A percentile compares a stretch with the other conserved stretches of the same genome.
Conservation (phyloP, 2,888 invertebrate genomes). For the Heliothis peltigera region DNA sequence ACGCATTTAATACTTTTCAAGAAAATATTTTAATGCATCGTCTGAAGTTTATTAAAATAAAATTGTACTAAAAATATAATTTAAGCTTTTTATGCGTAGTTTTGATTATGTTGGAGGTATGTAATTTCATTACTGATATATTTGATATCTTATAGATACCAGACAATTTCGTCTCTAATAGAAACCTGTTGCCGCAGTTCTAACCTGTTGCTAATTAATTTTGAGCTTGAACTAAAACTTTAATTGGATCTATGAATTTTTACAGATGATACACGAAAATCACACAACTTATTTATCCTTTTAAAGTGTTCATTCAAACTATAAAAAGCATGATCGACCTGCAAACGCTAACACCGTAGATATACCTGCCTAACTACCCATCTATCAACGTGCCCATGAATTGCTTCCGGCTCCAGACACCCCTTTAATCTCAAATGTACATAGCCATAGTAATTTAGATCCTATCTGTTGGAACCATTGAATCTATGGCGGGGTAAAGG, state of each 20-base stretch:
- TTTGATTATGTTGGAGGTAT: conserved; percentile 1
- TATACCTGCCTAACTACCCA: conserved; percentile 40
- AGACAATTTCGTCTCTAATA: not conserved
- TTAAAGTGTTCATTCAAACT: conserved; percentile 1
- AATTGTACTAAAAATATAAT: conserved; percentile 5
- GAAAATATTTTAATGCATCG: conserved; percentile 51
- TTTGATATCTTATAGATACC: conserved; percentile 29
- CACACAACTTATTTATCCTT: not conserved
- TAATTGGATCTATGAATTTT: not conserved
- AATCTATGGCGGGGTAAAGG: conserved; percentile 77
- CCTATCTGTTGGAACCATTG: conserved; percentile 83
- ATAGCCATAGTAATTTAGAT: conserved; percentile 86
- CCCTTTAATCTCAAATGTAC: conserved; percentile 87
- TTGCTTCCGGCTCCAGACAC: conserved; percentile 83
- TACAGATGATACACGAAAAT: not conserved
- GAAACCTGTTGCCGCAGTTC: conserved; percentile 1
- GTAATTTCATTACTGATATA: not conserved
- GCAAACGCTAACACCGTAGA: conserved; percentile 18
- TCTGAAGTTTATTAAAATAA: conserved; percentile 28
- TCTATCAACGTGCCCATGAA: conserved; percentile 59
- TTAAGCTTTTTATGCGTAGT: not conserved
- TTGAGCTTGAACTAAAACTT: no score
- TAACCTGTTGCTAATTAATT: conserved; percentile 46
- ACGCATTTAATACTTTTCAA: conserved; percentile 58
- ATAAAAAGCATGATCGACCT: conserved; percentile 16